Base-by-base conservation (phyloP, 2,888 invertebrate genomes). In the Thecophora atra region DNA sequence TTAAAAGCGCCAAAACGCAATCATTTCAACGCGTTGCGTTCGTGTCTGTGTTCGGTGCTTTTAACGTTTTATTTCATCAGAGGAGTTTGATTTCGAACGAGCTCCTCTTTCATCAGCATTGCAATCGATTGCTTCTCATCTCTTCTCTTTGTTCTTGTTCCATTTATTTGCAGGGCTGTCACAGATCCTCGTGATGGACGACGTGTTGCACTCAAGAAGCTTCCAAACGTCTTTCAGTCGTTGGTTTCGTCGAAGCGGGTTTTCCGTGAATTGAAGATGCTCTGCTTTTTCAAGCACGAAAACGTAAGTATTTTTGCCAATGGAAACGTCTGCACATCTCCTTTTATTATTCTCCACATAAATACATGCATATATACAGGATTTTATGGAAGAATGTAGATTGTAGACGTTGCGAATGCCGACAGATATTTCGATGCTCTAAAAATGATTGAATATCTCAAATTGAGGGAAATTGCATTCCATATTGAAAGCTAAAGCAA, bases 161-260 rank as follows among this genome's bases (percentile, higher is more conserved):
- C 26, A 42, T 67, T 44, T 87, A 84, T 85, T 90, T 90, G 15
- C 91, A 99, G 99, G 99, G 97, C 99, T 80, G 99, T 99, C 83
- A 99, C 99, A 85, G 99, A 99, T 90, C 99, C 99, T 28, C 91
- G 99, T 82, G 97, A 98, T 89, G 98, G 98, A 81, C 94, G 97
- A 86, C 91, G 98, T 85, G 98, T 99, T 82, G 99, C 99, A 79
- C 91, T 99, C 83, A 99, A 99, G 90, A 99, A 99, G 90, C 93
- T 99, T 91, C 99, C 99, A 80, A 99, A 99, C 90, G 99, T 99
- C 88, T 99, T 99, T 92, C 99, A 99, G 89, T 99, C 98, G 85
- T 91, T 99, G 87, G 97, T 99, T 84, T 99, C 99, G 83, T 97
- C 98, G 87, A 98, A 98, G 87, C 92, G 99, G 83, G 99, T 99